Conservation (phyloP, 2,113 vertebrate species). For the Gobiocypris rarus region DNA sequence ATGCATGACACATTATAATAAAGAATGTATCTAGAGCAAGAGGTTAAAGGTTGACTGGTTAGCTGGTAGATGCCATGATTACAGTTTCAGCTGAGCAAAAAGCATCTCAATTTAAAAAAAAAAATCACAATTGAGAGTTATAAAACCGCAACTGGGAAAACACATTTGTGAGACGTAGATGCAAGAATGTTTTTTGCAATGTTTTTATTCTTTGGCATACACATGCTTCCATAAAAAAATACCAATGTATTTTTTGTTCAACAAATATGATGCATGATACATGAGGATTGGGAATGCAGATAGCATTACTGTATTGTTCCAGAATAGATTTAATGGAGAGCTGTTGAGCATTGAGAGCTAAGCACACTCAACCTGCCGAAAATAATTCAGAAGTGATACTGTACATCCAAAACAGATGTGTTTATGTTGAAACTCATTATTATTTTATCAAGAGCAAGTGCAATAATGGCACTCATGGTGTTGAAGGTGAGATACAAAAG, state of each 20-base stretch:
- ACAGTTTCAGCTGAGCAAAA: too few species aligned
- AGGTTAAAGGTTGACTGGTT: neutral
- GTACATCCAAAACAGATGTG: constrained; percentile 19
- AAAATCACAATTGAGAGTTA: too few species aligned
- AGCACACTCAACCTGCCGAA: constrained; percentile 8
- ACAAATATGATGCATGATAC: neutral
- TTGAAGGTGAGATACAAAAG: constrained; percentile 26
- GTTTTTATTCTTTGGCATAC: too few species aligned
- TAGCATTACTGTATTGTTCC: neutral
- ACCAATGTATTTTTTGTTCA: neutral
- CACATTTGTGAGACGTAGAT: too few species aligned
- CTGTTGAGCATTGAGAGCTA: neutral
- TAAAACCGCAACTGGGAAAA: too few species aligned
- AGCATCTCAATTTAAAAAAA: too few species aligned
- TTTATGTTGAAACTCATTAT: constrained; percentile 9
- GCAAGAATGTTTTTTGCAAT: too few species aligned
- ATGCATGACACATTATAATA: too few species aligned
- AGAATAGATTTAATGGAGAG: neutral
- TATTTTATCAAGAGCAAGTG: constrained; percentile 9
- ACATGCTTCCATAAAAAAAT: neutral
- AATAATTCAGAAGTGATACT: neutral
- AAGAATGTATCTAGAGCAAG: neutral
- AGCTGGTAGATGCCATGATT: too few species aligned
- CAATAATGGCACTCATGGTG: constrained; percentile 22
- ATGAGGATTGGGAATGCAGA: neutral